Evolutionary conservation across 2,797 vertebrate species (phyloP).

Genomic region (Dryobates pubescens): DNA sequence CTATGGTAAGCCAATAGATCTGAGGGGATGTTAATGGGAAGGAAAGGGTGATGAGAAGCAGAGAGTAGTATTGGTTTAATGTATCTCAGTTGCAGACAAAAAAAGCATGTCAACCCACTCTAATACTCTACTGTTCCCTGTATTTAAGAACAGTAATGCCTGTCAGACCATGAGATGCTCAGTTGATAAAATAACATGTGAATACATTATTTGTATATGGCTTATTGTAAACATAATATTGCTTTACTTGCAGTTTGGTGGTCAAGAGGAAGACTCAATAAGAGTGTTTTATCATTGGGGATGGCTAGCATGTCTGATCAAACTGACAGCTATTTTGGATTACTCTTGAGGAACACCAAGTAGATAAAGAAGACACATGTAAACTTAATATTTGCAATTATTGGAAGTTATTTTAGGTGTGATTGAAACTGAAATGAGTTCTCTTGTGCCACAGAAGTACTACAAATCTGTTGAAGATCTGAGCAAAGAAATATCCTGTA

Average conservation of each 20-base stretch:
- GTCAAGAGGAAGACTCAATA: neutral
- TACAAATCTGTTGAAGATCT: neutral
- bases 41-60: fast-evolving
- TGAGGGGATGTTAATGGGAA: neutral
- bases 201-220: neutral
- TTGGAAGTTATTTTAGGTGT: neutral
- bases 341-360: neutral
- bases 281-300: neutral
- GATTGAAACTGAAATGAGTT: neutral
- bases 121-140: neutral
- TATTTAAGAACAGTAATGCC: neutral
- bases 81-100: neutral
- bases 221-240: neutral
- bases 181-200: neutral
- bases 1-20: neutral
- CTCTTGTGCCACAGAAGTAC: neutral
- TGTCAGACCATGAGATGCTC: neutral
- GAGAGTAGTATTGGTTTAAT: neutral
- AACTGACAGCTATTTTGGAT: neutral
- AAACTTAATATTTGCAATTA: neutral
- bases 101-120: neutral
- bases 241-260: neutral
- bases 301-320: neutral
- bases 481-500: neutral
- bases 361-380: neutral